A percentile compares a stretch with the other conserved stretches of the same genome.
Conservation (phyloP, 2,888 invertebrate genomes). For the Abrostola triplasia region DNA sequence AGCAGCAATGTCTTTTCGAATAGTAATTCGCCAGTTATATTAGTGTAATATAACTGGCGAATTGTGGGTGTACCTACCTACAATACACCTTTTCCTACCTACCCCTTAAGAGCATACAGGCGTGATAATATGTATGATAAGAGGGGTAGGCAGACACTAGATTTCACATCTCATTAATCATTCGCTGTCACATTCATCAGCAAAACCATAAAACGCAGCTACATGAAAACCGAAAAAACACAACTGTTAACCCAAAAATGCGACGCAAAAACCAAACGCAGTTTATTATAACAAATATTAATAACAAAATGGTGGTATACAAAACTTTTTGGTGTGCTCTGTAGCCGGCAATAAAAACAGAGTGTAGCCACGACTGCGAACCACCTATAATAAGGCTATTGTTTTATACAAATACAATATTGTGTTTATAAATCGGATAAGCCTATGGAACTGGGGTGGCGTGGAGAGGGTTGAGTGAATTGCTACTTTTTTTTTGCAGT, state of each 20-base stretch:
- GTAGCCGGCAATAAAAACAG: conserved; percentile 70
- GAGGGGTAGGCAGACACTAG: no score
- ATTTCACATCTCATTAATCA: no score
- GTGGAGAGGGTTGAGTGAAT: conserved; percentile 60
- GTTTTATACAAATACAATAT: conserved; percentile 89
- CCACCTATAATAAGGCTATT: conserved; percentile 88
- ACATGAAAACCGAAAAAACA: neutral
- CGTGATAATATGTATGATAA: no score
- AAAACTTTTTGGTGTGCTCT: conserved; percentile 68
- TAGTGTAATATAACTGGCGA: no score
- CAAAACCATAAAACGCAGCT: neutral
- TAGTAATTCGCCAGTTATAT: no score
- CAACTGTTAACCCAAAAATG: conserved; percentile 13
- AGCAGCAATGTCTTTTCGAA: no score
- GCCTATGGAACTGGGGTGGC: conserved; percentile 70
- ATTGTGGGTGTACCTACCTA: no score
- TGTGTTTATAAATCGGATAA: conserved; percentile 88
- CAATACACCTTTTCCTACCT: no score
- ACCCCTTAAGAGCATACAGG: no score
- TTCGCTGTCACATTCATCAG: no score
- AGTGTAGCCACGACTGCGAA: conserved; percentile 73
- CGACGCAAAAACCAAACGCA: conserved; percentile 7
- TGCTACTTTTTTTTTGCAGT: neutral
- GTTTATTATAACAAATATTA: conserved; percentile 47
- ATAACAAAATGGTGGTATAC: conserved; percentile 35